Conservation (phyloP, 2,113 vertebrate species). For the Diadophis punctatus region DNA sequence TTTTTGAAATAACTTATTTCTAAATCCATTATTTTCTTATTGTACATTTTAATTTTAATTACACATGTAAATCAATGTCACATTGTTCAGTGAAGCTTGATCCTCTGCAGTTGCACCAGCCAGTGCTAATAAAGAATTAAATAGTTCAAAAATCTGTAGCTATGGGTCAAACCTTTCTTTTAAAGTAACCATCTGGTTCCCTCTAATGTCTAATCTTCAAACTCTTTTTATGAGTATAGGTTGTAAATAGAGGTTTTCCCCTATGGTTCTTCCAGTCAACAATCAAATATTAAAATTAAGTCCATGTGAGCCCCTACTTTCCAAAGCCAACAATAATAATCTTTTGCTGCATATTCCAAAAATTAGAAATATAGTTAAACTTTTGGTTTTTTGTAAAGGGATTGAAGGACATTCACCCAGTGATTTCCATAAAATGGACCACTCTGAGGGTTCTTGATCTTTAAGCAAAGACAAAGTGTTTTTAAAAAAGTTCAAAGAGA, state of each 20-base stretch:
- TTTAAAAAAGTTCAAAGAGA: not conserved
- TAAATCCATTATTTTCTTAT: not conserved
- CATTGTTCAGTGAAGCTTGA: not conserved
- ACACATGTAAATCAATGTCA: not conserved
- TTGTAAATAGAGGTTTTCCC: not conserved
- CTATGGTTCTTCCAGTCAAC: not conserved
- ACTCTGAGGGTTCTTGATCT: not conserved
- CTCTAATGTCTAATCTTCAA: not conserved
- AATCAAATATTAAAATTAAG: not conserved
- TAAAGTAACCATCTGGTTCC: not conserved
- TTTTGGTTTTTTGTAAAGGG: not conserved
- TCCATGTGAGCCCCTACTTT: not conserved
- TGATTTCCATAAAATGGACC: not conserved
- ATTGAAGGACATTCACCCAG: not conserved
- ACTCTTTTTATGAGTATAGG: not conserved
- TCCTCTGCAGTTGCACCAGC: not conserved
- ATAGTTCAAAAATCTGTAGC: not conserved
- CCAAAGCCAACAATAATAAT: not conserved
- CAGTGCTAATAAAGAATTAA: not conserved
- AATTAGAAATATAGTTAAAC: not conserved
- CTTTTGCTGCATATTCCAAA: not conserved
- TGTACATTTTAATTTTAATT: not conserved
- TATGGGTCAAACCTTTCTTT: not conserved
- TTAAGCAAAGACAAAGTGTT: not conserved
- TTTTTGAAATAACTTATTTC: not conserved